A percentile compares a stretch with the other conserved stretches of the same genome.
These are phyloP conservation scores for Panopea generosa DNA, from an alignment of 2,888 invertebrate genomes.

Conservation along the genomic window DNA sequence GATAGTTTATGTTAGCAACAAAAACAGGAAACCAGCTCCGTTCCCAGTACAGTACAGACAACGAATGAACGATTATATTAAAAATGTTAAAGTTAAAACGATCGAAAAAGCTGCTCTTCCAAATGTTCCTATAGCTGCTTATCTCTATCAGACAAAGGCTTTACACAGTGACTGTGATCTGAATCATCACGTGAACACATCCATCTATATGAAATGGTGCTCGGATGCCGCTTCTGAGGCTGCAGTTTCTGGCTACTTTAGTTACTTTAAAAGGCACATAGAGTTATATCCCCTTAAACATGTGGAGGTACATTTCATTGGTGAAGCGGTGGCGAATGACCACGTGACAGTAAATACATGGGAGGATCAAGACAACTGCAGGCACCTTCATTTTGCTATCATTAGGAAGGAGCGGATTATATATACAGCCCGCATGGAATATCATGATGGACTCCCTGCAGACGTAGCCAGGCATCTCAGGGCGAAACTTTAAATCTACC, in stretches of 20 bases:
- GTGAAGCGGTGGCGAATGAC: slow-evolving; percentile 42
- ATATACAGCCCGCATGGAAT: background rate
- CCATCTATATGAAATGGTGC: slow-evolving; percentile 35
- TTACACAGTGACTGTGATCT: slow-evolving; percentile 44
- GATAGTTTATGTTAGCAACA: slow-evolving; percentile 23
- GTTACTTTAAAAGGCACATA: slow-evolving; percentile 13
- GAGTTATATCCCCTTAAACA: slow-evolving; percentile 33
- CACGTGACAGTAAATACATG: slow-evolving; percentile 32
- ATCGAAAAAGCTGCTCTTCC: slow-evolving; percentile 8
- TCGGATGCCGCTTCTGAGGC: slow-evolving; percentile 28
- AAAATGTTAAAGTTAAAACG: too few species aligned
- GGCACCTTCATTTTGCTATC: slow-evolving; percentile 25
- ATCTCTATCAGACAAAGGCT: slow-evolving; percentile 12
- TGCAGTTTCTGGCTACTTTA: slow-evolving; percentile 16
- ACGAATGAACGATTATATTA: too few species aligned
- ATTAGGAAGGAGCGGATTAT: slow-evolving; percentile 2
- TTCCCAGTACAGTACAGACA: slow-evolving; percentile 4
- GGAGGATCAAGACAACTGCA: slow-evolving; percentile 6
- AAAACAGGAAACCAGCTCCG: slow-evolving; percentile 23
- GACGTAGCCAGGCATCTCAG: slow-evolving; percentile 5
- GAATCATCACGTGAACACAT: slow-evolving; percentile 36
- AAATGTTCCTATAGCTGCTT: slow-evolving; percentile 8
- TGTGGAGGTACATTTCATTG: slow-evolving; percentile 26
- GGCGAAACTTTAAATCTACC: slow-evolving; percentile 27
- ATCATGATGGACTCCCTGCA: slow-evolving; percentile 8